Percentiles rank a stretch among this genome's conserved stretches.
These are phyloP conservation scores for Melinopterus prodromus DNA, from an alignment of 2,888 invertebrate species.

Conservation along the genomic window DNA sequence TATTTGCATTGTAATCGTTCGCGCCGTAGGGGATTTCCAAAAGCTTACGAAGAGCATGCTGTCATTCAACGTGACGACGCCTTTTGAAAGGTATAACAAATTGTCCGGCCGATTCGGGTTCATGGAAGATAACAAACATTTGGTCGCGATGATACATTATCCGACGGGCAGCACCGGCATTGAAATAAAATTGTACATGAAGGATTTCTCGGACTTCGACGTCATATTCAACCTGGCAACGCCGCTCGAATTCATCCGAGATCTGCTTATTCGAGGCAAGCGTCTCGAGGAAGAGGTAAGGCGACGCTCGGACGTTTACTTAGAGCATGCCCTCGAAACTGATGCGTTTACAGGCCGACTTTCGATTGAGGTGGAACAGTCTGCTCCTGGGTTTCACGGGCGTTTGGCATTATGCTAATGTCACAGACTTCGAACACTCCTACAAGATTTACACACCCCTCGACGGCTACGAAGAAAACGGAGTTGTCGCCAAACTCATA, in stretches of 20 bases:
- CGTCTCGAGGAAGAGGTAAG: constrained; percentile 71
- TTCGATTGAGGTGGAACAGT: constrained; percentile 78
- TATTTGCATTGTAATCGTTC: constrained; percentile 36
- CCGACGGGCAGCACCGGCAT: constrained; percentile 74
- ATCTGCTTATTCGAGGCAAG: constrained; percentile 73
- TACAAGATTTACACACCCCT: constrained; percentile 81
- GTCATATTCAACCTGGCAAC: constrained; percentile 77
- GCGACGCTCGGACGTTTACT: constrained; percentile 35
- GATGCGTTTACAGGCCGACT: constrained; percentile 67
- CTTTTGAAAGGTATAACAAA: constrained; percentile 71
- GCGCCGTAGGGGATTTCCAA: constrained; percentile 69
- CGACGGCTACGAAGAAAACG: constrained; percentile 80
- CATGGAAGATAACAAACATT: constrained; percentile 73
- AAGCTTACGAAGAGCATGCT: constrained; percentile 80
- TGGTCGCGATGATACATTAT: constrained; percentile 77
- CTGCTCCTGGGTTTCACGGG: constrained; percentile 80
- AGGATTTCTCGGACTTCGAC: constrained; percentile 74
- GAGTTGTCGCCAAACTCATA: constrained; percentile 75
- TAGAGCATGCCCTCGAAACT: constrained; percentile 25
- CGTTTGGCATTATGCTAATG: constrained; percentile 74
- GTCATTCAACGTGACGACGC: constrained; percentile 78
- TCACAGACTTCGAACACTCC: constrained; percentile 79
- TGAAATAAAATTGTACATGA: constrained; percentile 71
- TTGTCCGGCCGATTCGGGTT: constrained; percentile 76
- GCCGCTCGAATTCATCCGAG: constrained; percentile 75